Percentiles rank a stretch among this genome's conserved stretches.
Conservation (phyloP, 2,113 vertebrate species). For the Anthoscopus minutus region DNA sequence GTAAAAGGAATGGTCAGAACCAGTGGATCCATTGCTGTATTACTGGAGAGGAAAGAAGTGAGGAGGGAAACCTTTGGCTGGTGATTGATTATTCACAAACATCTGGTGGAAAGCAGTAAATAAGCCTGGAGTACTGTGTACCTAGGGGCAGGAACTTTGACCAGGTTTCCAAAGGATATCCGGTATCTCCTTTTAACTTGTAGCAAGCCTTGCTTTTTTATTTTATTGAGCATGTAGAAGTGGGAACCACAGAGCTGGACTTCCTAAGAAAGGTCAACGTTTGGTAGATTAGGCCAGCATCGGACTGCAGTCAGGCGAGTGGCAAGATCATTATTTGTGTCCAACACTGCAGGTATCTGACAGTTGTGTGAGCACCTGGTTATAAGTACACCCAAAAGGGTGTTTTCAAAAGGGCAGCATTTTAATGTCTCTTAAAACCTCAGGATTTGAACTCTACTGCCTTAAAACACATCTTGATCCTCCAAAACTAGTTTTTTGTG, state of each 20-base stretch:
- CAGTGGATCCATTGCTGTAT: not conserved
- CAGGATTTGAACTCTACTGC: not conserved
- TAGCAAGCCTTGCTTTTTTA: not conserved
- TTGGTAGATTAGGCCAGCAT: not conserved
- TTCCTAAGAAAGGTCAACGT: not conserved
- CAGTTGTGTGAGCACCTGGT: fast-evolving
- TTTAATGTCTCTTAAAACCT: not conserved
- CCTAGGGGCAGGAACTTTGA: not conserved
- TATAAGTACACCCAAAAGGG: not conserved
- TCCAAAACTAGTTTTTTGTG: not conserved
- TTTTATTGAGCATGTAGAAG: not conserved
- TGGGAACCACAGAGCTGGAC: not conserved
- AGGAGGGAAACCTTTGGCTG: not conserved
- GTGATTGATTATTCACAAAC: not conserved
- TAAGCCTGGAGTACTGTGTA: not conserved
- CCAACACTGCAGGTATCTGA: not conserved
- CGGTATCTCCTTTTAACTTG: not conserved
- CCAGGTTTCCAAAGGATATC: not conserved
- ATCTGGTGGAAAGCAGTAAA: not conserved
- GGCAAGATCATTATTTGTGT: not conserved
- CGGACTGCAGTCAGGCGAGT: not conserved
- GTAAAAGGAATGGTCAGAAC: not conserved
- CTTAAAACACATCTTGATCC: not conserved
- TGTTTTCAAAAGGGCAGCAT: not conserved
- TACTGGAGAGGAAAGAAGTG: not conserved